A percentile compares a stretch with the other conserved stretches of the same genome.
Conservation (phyloP, 2,888 invertebrate species). For the Drosophila differens region DNA sequence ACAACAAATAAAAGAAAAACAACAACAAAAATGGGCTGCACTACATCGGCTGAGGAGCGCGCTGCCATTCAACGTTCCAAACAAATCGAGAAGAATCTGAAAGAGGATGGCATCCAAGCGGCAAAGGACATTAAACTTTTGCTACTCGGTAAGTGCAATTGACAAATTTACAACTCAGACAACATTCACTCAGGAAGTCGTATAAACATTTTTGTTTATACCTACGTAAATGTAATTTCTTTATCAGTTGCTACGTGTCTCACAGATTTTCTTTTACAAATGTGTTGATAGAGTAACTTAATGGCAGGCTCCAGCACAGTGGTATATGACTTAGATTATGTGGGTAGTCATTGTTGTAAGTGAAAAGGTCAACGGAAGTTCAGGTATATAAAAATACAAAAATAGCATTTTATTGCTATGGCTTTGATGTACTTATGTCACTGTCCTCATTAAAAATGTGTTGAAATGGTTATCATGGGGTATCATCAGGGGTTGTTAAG, state of each 20-base stretch:
- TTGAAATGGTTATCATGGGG: not conserved
- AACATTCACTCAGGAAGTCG: constrained; percentile 23
- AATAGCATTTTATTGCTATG: not conserved
- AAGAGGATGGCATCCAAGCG: constrained; percentile 99
- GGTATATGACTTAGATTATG: constrained; percentile 8
- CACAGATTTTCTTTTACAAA: constrained; percentile 19
- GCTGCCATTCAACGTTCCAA: constrained; percentile 98
- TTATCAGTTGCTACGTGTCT: constrained; percentile 42
- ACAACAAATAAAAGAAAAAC: constrained; percentile 20
- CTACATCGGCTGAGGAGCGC: constrained; percentile 99
- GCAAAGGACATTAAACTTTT: constrained; percentile 99
- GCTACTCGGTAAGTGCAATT: constrained; percentile 92
- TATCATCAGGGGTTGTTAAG: not conserved
- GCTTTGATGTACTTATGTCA: not conserved
- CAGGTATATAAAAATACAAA: not conserved
- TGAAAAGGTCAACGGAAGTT: not conserved
- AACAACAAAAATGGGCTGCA: constrained; percentile 95
- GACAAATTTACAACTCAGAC: constrained; percentile 14
- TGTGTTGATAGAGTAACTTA: constrained; percentile 26
- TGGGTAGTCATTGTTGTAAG: not conserved
- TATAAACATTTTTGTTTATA: constrained; percentile 1
- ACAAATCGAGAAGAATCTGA: constrained; percentile 98
- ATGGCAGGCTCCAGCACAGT: constrained; percentile 20
- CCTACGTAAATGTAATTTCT: constrained; percentile 30
- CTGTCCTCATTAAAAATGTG: not conserved